Conservation (phyloP, 2,797 vertebrate genomes). For the Parauchenoglanis punctatus region DNA sequence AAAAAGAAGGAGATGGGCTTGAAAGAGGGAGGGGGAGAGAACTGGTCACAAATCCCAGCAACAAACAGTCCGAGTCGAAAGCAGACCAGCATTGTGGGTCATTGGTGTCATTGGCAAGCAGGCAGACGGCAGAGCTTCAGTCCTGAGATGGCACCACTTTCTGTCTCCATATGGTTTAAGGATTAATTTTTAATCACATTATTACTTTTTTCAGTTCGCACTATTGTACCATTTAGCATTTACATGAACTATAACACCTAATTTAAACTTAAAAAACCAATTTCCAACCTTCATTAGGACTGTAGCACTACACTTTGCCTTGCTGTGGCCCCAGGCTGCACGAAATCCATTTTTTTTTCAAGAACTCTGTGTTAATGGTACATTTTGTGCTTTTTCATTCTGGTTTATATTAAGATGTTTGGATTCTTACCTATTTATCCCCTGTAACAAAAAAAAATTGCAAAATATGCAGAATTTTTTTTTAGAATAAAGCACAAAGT, state of each 20-base stretch:
- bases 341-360: neutral
- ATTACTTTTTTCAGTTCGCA: neutral
- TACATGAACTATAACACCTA: neutral
- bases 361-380: neutral
- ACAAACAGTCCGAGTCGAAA: slow-evolving; percentile 12
- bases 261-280: neutral
- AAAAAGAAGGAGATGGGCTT: slow-evolving; percentile 41
- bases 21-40: slow-evolving; percentile 39
- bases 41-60: slow-evolving; percentile 8
- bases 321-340: neutral
- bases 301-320: neutral
- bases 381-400: neutral
- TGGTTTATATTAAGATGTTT: neutral
- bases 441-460: neutral
- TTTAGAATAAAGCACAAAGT: neutral
- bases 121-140: slow-evolving; percentile 45
- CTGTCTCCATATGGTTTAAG: slow-evolving; percentile 25
- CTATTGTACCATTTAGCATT: neutral
- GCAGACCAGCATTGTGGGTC: slow-evolving; percentile 14
- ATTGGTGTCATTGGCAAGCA: slow-evolving; percentile 38
- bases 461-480: neutral
- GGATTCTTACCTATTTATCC: neutral
- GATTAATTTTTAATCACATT: slow-evolving; percentile 22
- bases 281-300: neutral
- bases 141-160: slow-evolving; percentile 36